A percentile compares a stretch with the other conserved stretches of the same genome.
Conservation (phyloP, 2,113 vertebrate genomes). For the Rousettus leschenaultii region DNA sequence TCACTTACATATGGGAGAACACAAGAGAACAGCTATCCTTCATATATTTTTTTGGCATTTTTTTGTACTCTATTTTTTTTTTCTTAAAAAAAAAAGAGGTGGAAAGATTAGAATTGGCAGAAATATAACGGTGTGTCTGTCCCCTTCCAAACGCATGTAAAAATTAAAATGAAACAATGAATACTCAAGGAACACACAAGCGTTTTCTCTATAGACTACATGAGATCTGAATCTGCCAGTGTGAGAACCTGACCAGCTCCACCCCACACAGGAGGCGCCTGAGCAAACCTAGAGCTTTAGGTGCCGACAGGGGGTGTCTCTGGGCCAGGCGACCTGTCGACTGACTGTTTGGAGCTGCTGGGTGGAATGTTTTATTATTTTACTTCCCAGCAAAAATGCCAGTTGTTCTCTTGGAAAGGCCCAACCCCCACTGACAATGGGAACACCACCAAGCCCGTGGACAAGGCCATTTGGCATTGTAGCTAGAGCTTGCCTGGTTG, state of each 20-base stretch:
- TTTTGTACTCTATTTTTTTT: constrained; percentile 74
- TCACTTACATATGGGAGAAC: constrained; percentile 66
- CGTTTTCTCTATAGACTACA: constrained; percentile 15
- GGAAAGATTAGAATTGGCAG: constrained; percentile 79
- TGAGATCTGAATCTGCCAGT: neutral
- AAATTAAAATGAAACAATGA: constrained; percentile 60
- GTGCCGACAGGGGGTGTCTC: neutral
- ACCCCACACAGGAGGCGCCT: neutral
- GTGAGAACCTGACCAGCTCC: neutral
- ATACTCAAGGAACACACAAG: constrained; percentile 73
- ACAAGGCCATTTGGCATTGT: constrained; percentile 52
- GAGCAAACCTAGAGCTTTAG: neutral
- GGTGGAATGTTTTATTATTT: constrained; percentile 68
- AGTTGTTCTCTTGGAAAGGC: constrained; percentile 68
- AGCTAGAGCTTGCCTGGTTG: constrained; percentile 69
- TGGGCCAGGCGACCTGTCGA: neutral
- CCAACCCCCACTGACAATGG: constrained; percentile 1
- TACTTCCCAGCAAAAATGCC: constrained; percentile 66
- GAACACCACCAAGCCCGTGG: constrained; percentile 39
- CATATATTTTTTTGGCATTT: constrained; percentile 60
- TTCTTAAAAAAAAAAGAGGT: constrained; percentile 58
- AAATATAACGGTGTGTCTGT: constrained; percentile 79
- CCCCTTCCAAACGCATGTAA: constrained; percentile 70
- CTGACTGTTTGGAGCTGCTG: constrained; percentile 51
- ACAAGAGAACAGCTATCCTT: constrained; percentile 74